Evolutionary conservation across 2,888 invertebrate species (phyloP).

Genomic region (Dicyrtoma fusca): DNA sequence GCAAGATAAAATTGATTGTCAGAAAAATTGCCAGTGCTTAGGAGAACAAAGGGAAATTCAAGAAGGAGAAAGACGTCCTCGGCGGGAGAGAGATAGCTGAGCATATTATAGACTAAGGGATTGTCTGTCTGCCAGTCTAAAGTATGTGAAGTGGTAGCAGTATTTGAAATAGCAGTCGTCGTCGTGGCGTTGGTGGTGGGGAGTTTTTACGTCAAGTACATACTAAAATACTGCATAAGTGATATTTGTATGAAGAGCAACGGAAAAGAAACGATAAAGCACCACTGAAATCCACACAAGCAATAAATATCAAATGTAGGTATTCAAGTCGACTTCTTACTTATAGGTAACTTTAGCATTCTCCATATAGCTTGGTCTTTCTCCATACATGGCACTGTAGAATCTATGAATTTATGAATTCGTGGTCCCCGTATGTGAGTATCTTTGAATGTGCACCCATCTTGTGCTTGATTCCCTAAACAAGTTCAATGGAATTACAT

Average conservation of each 20-base stretch:
- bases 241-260: neutral
- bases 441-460: neutral
- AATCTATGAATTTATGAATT: neutral
- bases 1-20: slow-evolving; percentile 4
- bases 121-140: neutral
- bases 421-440: neutral
- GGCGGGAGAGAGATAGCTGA: too few relatives aligned
- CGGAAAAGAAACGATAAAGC: slow-evolving; percentile 11
- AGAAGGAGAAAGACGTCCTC: too few relatives aligned
- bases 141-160: neutral
- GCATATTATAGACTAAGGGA: too few relatives aligned
- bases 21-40: neutral
- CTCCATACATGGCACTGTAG: neutral
- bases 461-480: too few relatives aligned
- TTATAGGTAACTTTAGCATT: neutral
- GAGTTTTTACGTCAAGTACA: too few relatives aligned
- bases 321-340: neutral
- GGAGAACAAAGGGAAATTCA: too few relatives aligned
- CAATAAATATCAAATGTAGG: slow-evolving; percentile 2
- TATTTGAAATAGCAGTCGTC: neutral
- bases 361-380: too few relatives aligned
- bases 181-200: too few relatives aligned
- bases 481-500: too few relatives aligned
- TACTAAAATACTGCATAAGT: too few relatives aligned
- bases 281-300: slow-evolving; percentile 7